These are phyloP conservation scores for Laspeyria flexula DNA, from an alignment of 2,888 invertebrate species.

Conservation along the genomic window DNA sequence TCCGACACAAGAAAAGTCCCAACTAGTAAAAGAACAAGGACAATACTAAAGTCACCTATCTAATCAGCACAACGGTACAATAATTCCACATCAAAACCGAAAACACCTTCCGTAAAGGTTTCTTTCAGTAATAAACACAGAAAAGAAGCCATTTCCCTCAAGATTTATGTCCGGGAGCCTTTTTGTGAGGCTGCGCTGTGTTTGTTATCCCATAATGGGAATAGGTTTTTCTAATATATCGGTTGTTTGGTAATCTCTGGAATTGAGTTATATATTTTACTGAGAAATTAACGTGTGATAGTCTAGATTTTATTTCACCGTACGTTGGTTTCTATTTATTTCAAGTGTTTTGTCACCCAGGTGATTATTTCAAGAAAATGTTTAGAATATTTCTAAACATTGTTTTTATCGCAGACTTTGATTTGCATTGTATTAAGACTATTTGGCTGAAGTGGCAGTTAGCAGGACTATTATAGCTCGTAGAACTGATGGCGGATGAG, in stretches of 20 bases:
- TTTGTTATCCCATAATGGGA: conserved; percentile 32
- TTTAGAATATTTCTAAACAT: too few relatives aligned
- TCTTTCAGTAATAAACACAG: conserved; percentile 11
- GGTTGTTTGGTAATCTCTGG: conserved; percentile 9
- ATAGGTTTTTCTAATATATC: conserved; percentile 14
- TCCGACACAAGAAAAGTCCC: neutral
- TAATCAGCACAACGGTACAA: conserved; percentile 7
- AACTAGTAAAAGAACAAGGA: neutral
- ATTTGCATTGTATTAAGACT: too few relatives aligned
- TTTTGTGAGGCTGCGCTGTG: conserved; percentile 7
- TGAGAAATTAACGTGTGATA: neutral
- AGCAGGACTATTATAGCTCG: too few relatives aligned
- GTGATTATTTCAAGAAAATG: too few relatives aligned
- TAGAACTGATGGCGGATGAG: too few relatives aligned
- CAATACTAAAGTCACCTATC: neutral
- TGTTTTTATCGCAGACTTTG: too few relatives aligned
- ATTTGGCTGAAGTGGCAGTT: too few relatives aligned
- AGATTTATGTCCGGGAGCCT: conserved; percentile 10
- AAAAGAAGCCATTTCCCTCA: conserved; percentile 12
- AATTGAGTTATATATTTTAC: conserved; percentile 1
- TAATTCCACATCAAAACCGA: conserved; percentile 11
- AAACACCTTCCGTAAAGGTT: conserved; percentile 8
- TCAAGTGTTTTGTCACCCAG: too few relatives aligned
- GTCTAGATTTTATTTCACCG: too few relatives aligned
- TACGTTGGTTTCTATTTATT: neutral